Evolutionary conservation across 2,797 vertebrate species (phyloP).

Genomic region (Gymnopithys bicolor): DNA sequence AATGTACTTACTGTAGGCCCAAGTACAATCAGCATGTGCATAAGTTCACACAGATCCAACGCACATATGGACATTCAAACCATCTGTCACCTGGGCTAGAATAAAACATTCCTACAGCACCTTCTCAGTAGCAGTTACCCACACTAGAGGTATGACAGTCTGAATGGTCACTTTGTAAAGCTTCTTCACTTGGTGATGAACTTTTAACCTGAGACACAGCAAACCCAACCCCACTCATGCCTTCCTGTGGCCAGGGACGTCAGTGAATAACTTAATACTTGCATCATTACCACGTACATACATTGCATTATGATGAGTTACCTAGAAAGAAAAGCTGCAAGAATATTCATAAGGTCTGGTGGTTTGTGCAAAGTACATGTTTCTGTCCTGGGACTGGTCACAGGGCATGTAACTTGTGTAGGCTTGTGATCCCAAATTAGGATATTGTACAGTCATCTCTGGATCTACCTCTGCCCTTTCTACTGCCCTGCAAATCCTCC

Average conservation of each 20-base stretch:
- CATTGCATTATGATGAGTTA: not conserved
- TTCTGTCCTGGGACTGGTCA: not conserved
- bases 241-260: not conserved
- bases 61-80: not conserved
- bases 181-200: not conserved
- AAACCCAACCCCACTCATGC: not conserved
- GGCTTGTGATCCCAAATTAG: slow-evolving; percentile 42
- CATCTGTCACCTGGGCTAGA: not conserved
- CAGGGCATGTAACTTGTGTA: not conserved
- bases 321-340: not conserved
- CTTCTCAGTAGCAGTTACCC: not conserved
- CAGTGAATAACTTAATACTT: not conserved
- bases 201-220: not conserved
- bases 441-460: slow-evolving; percentile 91
- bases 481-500: slow-evolving; percentile 66
- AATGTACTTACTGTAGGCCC: not conserved
- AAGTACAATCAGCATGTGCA: not conserved
- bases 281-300: not conserved
- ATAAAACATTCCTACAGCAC: not conserved
- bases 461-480: slow-evolving; percentile 81
- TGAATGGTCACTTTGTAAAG: not conserved
- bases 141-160: not conserved
- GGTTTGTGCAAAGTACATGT: not conserved
- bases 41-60: not conserved
- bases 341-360: not conserved